Percentiles rank a stretch among this genome's conserved stretches.
Evolutionary conservation across 2,888 invertebrate genomes (phyloP).

Genomic region (Rotaria magnacalcarata): DNA sequence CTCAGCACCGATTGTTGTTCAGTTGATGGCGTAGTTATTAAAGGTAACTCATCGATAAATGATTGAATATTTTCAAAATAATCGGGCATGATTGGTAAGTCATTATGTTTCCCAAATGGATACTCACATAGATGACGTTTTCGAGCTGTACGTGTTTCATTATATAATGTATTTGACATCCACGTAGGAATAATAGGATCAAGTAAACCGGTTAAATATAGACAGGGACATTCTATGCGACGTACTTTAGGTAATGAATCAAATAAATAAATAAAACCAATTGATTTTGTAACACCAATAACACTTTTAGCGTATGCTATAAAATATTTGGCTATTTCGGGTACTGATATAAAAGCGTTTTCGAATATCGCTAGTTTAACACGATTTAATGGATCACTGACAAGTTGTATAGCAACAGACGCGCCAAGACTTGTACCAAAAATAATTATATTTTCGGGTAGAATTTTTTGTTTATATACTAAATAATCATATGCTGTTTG

Average conservation of each 20-base stretch:
- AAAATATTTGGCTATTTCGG: constrained; percentile 80
- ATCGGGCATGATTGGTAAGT: constrained; percentile 25
- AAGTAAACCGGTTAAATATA: constrained; percentile 14
- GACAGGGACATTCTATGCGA: constrained; percentile 12
- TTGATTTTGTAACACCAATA: not conserved
- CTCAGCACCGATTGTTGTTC: not conserved
- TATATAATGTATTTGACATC: constrained; percentile 25
- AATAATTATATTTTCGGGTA: constrained; percentile 75
- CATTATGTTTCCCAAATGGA: constrained; percentile 15
- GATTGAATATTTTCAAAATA: constrained; percentile 29
- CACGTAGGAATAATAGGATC: constrained; percentile 9
- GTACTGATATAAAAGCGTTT: constrained; percentile 89
- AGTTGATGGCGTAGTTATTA: not conserved
- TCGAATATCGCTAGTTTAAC: constrained; percentile 68
- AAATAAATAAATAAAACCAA: constrained; percentile 16
- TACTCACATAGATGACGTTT: not conserved
- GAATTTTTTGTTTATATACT: constrained; percentile 74
- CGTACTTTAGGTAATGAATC: constrained; percentile 23
- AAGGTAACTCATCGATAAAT: not conserved
- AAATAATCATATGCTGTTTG: constrained; percentile 80
- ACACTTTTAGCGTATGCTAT: constrained; percentile 57
- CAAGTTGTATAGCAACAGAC: constrained; percentile 69
- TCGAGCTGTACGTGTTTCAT: not conserved
- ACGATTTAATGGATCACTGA: not conserved
- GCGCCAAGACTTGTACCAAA: constrained; percentile 85